Evolutionary conservation across 2,113 vertebrate species (phyloP).

Genomic region (Amazona guildingii): DNA sequence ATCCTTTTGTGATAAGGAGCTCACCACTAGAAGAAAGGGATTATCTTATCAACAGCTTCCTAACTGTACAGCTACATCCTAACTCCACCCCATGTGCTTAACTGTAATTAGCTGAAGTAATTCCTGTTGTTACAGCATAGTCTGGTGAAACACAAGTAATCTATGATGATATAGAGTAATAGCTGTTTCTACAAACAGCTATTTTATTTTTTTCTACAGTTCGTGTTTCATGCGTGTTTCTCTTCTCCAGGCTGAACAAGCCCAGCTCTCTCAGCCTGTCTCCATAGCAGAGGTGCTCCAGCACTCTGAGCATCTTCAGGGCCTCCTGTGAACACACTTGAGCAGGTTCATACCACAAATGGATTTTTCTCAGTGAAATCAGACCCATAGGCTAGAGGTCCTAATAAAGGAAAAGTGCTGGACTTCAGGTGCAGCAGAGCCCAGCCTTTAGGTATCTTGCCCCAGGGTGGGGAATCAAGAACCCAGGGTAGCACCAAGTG

Average conservation of each 20-base stretch:
- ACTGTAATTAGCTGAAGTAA: conserved; percentile 22
- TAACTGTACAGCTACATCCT: background rate
- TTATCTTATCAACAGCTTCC: background rate
- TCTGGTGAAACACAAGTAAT: background rate
- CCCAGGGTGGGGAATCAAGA: background rate
- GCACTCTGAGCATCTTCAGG: background rate
- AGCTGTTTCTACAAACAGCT: background rate
- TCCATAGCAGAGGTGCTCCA: background rate
- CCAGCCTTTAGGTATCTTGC: background rate
- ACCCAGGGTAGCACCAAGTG: background rate
- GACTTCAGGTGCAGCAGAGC: background rate
- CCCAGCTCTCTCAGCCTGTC: background rate
- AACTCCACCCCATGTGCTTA: background rate
- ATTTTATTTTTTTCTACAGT: background rate
- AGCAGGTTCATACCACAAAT: background rate
- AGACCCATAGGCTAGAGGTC: background rate
- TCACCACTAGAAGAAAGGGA: background rate
- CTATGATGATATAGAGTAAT: background rate
- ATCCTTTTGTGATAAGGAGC: background rate
- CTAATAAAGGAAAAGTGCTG: background rate
- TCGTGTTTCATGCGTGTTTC: background rate
- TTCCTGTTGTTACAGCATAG: background rate
- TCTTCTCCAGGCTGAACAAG: background rate
- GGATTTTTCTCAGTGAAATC: background rate
- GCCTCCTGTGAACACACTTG: background rate